Conservation (phyloP, 2,113 vertebrate genomes). For the Oryzias curvinotus region DNA sequence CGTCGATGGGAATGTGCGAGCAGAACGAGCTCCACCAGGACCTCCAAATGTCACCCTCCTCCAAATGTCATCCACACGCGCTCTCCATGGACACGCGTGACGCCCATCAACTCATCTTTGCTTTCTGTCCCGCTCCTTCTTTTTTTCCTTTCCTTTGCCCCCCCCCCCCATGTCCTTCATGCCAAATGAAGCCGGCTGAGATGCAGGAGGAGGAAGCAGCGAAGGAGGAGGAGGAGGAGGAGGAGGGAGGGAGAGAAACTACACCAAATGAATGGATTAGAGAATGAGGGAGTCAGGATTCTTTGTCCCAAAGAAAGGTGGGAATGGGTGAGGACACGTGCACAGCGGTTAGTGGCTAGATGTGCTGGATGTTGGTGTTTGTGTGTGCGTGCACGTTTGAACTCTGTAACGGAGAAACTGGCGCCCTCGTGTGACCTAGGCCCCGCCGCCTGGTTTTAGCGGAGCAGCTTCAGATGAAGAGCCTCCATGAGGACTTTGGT, state of each 20-base stretch:
- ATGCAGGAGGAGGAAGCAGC: slow-evolving; percentile 70
- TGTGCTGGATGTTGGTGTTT: slow-evolving; percentile 30
- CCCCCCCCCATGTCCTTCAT: slow-evolving; percentile 23
- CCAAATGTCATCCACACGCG: slow-evolving; percentile 61
- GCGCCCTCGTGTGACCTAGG: too few relatives aligned
- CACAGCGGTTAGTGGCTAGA: slow-evolving; percentile 54
- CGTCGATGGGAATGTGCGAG: too few relatives aligned
- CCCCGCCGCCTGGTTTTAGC: too few relatives aligned
- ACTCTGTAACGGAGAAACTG: too few relatives aligned
- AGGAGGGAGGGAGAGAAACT: slow-evolving; percentile 77
- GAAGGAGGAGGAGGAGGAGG: slow-evolving; percentile 67
- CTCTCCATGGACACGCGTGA: slow-evolving; percentile 25
- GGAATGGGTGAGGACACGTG: slow-evolving; percentile 76
- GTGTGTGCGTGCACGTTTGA: slow-evolving; percentile 17
- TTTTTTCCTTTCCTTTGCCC: slow-evolving; percentile 9
- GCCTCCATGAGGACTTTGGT: too few relatives aligned
- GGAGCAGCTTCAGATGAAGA: too few relatives aligned
- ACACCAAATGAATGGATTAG: slow-evolving; percentile 81
- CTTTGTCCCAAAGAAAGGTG: slow-evolving; percentile 66
- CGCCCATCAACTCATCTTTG: slow-evolving; percentile 47
- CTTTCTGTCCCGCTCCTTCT: slow-evolving; percentile 19
- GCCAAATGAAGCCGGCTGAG: slow-evolving; percentile 70
- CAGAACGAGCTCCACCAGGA: slow-evolving; percentile 41
- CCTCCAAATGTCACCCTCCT: slow-evolving; percentile 63
- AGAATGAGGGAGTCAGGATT: slow-evolving; percentile 75